Percentiles rank a stretch among this genome's conserved stretches.
phyloP scores from a whole-genome alignment of 2,888 invertebrate species.

The Campoletis raptor region DNA sequence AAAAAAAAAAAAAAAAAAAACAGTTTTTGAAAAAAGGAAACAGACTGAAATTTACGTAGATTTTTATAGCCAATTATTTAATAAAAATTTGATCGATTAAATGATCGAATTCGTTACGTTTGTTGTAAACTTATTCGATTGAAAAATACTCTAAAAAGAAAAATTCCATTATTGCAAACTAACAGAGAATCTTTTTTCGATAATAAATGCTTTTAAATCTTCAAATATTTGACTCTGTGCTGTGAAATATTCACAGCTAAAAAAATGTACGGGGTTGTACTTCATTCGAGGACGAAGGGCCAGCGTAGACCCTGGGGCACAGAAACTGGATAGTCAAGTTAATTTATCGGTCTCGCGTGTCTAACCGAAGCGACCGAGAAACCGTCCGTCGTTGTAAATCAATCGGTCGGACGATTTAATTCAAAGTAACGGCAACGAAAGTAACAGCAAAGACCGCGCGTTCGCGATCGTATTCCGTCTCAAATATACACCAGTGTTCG shows the following conservation, averaged over 20 bases:
- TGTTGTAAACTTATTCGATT: neutral
- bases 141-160: no score
- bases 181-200: neutral
- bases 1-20: neutral
- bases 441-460: neutral
- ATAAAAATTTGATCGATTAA: neutral
- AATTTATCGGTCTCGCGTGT: slow-evolving; percentile 71
- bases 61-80: no score
- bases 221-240: neutral
- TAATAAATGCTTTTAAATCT: slow-evolving; percentile 13
- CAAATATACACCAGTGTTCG: neutral
- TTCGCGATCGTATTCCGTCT: neutral
- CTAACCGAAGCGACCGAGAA: slow-evolving; percentile 57
- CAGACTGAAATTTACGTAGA: neutral
- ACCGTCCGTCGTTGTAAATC: slow-evolving; percentile 69
- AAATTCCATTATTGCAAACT: neutral
- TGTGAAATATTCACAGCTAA: slow-evolving; percentile 7
- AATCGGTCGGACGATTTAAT: slow-evolving; percentile 68
- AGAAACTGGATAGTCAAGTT: slow-evolving; percentile 25
- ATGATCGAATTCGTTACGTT: neutral
- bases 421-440: slow-evolving; percentile 60
- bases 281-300: slow-evolving; percentile 26
- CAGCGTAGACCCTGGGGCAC: neutral
- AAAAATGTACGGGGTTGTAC: neutral
- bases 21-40: neutral